phyloP scores from a whole-genome alignment of 2,888 invertebrate genomes.

The Drosophila picticornis region DNA sequence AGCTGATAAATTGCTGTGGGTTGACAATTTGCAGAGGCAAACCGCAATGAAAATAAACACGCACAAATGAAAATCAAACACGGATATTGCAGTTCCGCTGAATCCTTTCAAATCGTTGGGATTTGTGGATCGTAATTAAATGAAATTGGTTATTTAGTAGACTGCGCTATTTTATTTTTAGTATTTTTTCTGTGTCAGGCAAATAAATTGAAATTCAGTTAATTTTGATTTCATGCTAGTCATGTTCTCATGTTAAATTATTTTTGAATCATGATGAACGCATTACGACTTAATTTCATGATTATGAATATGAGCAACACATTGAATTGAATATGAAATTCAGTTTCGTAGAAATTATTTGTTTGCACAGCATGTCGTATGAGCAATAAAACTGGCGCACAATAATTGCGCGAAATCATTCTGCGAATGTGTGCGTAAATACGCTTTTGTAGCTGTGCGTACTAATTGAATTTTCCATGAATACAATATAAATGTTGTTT shows the following conservation, averaged over 20 bases:
- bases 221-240: conserved; percentile 32
- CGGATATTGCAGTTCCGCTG: not conserved
- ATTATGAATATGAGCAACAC: conserved; percentile 41
- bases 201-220: conserved; percentile 24
- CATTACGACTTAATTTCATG: conserved; percentile 16
- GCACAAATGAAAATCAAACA: conserved; percentile 8
- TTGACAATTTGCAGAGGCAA: conserved; percentile 63
- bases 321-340: conserved; percentile 55
- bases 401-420: conserved; percentile 51
- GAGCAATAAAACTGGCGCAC: conserved; percentile 67
- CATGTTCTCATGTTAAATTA: conserved; percentile 39
- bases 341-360: conserved; percentile 38
- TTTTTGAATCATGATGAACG: conserved; percentile 27
- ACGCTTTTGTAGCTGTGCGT: conserved; percentile 9
- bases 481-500: conserved; percentile 32
- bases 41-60: conserved; percentile 53
- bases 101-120: conserved; percentile 6
- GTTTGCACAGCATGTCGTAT: conserved; percentile 68
- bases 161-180: not conserved
- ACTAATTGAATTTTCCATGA: conserved; percentile 62
- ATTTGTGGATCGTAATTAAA: conserved; percentile 22
- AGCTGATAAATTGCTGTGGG: conserved; percentile 72
- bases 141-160: conserved; percentile 17
- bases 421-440: not conserved
- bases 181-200: not conserved